A percentile compares a stretch with the other conserved stretches of the same genome.
These are phyloP conservation scores for Notiomystis cincta DNA, from an alignment of 2,113 vertebrate species.

Conservation along the genomic window DNA sequence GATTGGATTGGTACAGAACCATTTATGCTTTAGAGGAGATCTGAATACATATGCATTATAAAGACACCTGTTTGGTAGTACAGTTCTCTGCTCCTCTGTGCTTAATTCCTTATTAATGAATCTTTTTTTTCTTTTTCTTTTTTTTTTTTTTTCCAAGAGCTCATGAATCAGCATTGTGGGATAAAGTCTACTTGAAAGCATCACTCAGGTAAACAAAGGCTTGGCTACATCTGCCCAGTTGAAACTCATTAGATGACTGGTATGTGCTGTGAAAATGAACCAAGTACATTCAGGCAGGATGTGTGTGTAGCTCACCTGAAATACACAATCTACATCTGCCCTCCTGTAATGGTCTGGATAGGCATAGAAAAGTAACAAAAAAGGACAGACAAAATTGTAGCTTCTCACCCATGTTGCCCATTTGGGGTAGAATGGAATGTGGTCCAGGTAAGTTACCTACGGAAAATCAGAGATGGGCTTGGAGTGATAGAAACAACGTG, in stretches of 20 bases:
- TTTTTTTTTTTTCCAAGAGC: neutral
- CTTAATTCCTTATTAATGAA: neutral
- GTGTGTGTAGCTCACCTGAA: neutral
- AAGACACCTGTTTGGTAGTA: neutral
- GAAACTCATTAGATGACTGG: neutral
- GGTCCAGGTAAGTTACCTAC: neutral
- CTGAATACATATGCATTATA: neutral
- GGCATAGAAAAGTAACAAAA: neutral
- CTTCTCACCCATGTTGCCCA: neutral
- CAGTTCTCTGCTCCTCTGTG: neutral
- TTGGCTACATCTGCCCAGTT: neutral
- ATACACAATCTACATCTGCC: neutral
- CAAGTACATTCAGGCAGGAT: accelerated
- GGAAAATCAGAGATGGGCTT: neutral
- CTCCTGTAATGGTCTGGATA: neutral
- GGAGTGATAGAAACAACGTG: accelerated
- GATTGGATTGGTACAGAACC: neutral
- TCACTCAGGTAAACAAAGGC: neutral
- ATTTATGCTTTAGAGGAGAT: neutral
- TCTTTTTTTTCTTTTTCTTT: neutral
- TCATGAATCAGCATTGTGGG: neutral
- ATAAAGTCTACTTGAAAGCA: neutral
- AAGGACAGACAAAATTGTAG: neutral
- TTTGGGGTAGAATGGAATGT: neutral
- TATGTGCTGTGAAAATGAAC: neutral